Evolutionary conservation across 2,113 vertebrate genomes (phyloP).

Genomic region (Scartelaos histophorus): DNA sequence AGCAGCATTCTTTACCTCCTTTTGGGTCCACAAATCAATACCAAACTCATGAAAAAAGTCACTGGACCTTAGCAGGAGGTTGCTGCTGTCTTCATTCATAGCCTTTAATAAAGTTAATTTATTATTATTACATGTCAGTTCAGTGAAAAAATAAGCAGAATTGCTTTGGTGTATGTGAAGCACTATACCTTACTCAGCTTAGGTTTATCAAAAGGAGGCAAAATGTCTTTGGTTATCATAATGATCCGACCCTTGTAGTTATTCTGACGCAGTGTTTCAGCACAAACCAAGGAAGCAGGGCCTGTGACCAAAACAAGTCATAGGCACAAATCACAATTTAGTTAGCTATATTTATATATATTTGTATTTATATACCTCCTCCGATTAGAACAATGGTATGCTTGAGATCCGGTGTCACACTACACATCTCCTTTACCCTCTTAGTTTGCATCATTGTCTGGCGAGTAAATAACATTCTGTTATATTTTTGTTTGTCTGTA

Average conservation of each 20-base stretch:
- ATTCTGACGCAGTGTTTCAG: slow-evolving; percentile 87
- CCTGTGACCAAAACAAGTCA: slow-evolving; percentile 63
- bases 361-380: too few species aligned
- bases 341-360: too few species aligned
- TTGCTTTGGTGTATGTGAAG: not conserved
- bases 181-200: slow-evolving; percentile 85
- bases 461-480: not conserved
- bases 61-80: slow-evolving; percentile 73
- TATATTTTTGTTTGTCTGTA: not conserved
- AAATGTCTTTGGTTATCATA: slow-evolving; percentile 80
- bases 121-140: not conserved
- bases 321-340: too few species aligned
- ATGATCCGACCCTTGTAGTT: slow-evolving; percentile 82
- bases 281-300: slow-evolving; percentile 83
- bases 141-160: not conserved
- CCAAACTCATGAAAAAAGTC: slow-evolving; percentile 77
- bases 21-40: slow-evolving; percentile 83
- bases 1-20: slow-evolving; percentile 72
- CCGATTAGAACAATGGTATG: slow-evolving; percentile 75
- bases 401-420: slow-evolving; percentile 54
- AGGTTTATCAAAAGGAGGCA: slow-evolving; percentile 82
- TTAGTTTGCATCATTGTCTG: slow-evolving; percentile 73
- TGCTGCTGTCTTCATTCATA: slow-evolving; percentile 76
- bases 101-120: slow-evolving; percentile 57
- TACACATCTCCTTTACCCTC: slow-evolving; percentile 79